Conservation (phyloP, 2,888 invertebrate species). For the Pheosia gnoma region DNA sequence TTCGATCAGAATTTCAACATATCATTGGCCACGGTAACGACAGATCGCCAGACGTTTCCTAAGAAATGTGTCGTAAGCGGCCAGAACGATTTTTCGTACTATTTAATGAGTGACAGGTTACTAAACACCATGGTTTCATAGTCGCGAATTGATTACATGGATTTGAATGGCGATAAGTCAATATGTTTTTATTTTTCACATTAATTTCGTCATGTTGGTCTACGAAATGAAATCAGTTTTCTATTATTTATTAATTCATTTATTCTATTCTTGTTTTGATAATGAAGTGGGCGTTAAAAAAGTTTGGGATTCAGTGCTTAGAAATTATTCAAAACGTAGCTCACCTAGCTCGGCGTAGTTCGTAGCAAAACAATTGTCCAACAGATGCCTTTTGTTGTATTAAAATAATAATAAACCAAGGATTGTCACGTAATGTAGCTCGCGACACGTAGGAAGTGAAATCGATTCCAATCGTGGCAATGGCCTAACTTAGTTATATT, state of each 20-base stretch:
- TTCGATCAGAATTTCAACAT: conserved; percentile 30
- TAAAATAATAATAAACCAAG: too few relatives aligned
- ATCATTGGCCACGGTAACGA: conserved; percentile 27
- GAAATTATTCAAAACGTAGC: too few relatives aligned
- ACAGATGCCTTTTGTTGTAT: too few relatives aligned
- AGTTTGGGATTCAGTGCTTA: too few relatives aligned
- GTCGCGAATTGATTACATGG: conserved; percentile 36
- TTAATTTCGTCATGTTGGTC: conserved; percentile 23
- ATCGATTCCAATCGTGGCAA: too few relatives aligned
- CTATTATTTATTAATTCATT: not conserved
- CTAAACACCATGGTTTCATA: conserved; percentile 32
- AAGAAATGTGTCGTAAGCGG: conserved; percentile 32
- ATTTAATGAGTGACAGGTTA: conserved; percentile 23
- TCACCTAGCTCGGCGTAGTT: too few relatives aligned
- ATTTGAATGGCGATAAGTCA: not conserved
- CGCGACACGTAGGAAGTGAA: too few relatives aligned
- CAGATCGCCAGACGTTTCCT: conserved; percentile 28
- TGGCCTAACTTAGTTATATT: too few relatives aligned
- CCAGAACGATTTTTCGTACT: conserved; percentile 22
- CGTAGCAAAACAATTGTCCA: too few relatives aligned
- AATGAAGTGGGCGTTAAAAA: too few relatives aligned
- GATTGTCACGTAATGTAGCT: too few relatives aligned
- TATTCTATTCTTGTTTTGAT: too few relatives aligned
- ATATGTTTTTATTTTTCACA: conserved; percentile 3
- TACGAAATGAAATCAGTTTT: not conserved